These are phyloP conservation scores for Stomorhina lunata DNA, from an alignment of 2,888 invertebrate species.

Conservation along the genomic window DNA sequence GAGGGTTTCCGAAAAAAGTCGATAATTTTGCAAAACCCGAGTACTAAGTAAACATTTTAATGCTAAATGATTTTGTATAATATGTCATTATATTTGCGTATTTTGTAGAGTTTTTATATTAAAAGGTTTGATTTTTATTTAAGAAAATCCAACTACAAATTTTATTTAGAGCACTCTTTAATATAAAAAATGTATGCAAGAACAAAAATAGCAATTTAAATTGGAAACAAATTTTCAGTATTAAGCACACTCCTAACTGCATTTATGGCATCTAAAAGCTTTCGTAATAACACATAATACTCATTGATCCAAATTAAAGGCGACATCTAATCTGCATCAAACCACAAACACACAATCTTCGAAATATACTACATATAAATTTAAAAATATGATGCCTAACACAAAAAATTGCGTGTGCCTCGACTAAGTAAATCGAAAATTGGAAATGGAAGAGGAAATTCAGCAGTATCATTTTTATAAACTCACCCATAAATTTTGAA, in stretches of 20 bases:
- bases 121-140: no score
- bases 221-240: background rate
- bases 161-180: background rate
- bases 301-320: conserved; percentile 19
- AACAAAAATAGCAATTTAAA: background rate
- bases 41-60: no score
- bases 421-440: conserved; percentile 27
- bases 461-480: conserved; percentile 23
- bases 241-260: background rate
- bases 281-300: conserved; percentile 3
- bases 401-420: conserved; percentile 4
- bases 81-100: no score
- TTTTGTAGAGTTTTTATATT: no score
- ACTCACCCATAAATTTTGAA: conserved; percentile 48
- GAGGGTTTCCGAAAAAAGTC: no score
- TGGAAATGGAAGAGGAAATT: background rate
- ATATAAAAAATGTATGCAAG: background rate
- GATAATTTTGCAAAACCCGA: no score
- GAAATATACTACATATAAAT: background rate
- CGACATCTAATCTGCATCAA: background rate
- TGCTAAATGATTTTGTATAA: no score
- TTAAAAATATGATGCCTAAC: conserved; percentile 4
- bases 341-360: background rate
- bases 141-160: background rate
- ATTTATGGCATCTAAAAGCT: background rate